Evolutionary conservation across 2,888 invertebrate species (phyloP).

Genomic region (Plebejus argus): DNA sequence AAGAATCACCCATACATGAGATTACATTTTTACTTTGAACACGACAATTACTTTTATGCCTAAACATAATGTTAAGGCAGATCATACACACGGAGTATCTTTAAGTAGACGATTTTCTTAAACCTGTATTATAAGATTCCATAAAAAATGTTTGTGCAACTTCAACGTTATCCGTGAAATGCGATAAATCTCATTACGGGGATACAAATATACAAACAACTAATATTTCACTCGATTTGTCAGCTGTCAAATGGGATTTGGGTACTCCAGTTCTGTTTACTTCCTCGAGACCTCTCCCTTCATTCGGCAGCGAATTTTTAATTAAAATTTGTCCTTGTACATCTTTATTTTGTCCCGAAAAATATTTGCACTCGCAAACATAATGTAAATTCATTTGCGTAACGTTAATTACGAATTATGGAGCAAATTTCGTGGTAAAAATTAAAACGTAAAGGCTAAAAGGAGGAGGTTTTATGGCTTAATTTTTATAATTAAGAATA

Average conservation of each 20-base stretch:
- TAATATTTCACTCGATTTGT: constrained; percentile 49
- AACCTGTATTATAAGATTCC: background rate
- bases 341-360: constrained; percentile 28
- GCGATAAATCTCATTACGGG: constrained; percentile 44
- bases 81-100: no score
- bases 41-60: no score
- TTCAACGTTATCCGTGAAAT: constrained; percentile 39
- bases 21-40: no score
- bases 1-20: no score
- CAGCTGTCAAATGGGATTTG: constrained; percentile 48
- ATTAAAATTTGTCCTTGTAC: constrained; percentile 30
- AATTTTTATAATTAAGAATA: background rate
- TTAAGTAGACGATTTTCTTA: no score
- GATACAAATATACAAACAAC: constrained; percentile 44
- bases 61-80: no score
- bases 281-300: constrained; percentile 38
- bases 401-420: constrained; percentile 14
- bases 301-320: constrained; percentile 38
- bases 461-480: background rate
- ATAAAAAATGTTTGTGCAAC: background rate
- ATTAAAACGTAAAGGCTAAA: background rate
- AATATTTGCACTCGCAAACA: constrained; percentile 28
- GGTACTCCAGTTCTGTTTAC: constrained; percentile 40
- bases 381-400: constrained; percentile 12
- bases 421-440: background rate